Evolutionary conservation across 1,140 invertebrate species (phyloP).

Genomic region (Batillaria attramentaria): DNA sequence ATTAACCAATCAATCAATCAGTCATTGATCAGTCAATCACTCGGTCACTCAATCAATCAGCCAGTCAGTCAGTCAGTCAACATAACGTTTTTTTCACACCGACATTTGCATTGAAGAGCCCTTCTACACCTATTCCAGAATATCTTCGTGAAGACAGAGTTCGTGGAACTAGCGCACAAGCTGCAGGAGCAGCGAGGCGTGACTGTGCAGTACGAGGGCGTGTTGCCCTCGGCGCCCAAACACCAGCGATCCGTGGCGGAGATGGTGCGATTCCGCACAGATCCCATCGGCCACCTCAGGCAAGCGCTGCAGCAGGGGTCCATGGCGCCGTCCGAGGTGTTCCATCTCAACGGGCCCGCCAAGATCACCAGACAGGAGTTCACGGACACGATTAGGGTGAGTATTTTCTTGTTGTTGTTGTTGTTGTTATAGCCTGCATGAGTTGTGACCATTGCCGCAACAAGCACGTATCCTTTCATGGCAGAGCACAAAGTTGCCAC

Average conservation of each 20-base stretch:
- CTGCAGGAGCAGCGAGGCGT: slow-evolving; percentile 46
- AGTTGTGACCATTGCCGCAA: no score
- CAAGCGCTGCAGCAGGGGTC: slow-evolving; percentile 32
- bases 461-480: no score
- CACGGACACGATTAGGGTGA: slow-evolving; percentile 35
- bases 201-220: slow-evolving; percentile 52
- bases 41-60: no score
- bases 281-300: slow-evolving; percentile 51
- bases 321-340: slow-evolving; percentile 33
- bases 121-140: no score
- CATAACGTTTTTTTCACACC: not conserved
- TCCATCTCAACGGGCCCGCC: slow-evolving; percentile 40
- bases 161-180: slow-evolving; percentile 47
- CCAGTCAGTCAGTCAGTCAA: no score
- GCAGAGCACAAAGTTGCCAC: no score
- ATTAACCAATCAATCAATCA: not conserved
- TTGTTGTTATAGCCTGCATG: no score
- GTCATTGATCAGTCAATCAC: no score
- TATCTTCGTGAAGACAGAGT: slow-evolving; percentile 55
- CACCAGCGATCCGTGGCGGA: slow-evolving; percentile 42
- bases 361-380: slow-evolving; percentile 41
- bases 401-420: no score
- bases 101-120: not conserved
- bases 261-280: slow-evolving; percentile 39
- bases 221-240: slow-evolving; percentile 51